Evolutionary conservation across 2,888 invertebrate genomes (phyloP).

Genomic region (Neoascia interrupta): DNA sequence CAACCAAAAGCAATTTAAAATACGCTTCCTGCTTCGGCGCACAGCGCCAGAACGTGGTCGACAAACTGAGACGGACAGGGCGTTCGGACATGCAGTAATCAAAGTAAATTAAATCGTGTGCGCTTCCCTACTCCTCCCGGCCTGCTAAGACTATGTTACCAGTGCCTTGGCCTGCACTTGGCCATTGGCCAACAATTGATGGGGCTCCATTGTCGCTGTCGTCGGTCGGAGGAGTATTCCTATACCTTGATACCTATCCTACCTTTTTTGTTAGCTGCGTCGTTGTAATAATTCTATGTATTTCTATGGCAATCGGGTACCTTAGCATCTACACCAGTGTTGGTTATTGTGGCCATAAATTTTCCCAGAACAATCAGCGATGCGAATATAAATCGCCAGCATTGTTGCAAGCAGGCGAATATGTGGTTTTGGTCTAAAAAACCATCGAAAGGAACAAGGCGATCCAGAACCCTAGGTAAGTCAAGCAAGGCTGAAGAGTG

Average conservation of each 20-base stretch:
- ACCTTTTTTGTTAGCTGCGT: background rate
- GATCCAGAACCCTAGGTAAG: background rate
- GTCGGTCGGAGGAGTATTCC: slow-evolving; percentile 51
- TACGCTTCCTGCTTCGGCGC: slow-evolving; percentile 68
- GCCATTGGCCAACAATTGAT: slow-evolving; percentile 57
- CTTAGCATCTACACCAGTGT: slow-evolving; percentile 41
- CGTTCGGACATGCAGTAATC: slow-evolving; percentile 66
- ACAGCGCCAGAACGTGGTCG: slow-evolving; percentile 42
- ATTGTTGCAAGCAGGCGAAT: slow-evolving; percentile 2
- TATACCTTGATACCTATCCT: background rate
- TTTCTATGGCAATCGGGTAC: slow-evolving; percentile 23
- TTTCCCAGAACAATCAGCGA: slow-evolving; percentile 67
- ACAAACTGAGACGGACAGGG: slow-evolving; percentile 59
- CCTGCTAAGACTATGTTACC: slow-evolving; percentile 12
- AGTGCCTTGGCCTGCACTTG: slow-evolving; percentile 14
- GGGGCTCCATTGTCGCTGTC: slow-evolving; percentile 29
- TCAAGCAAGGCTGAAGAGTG: slow-evolving; percentile 43
- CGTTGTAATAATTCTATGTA: too few species aligned
- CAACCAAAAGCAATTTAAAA: slow-evolving; percentile 64
- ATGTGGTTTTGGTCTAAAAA: slow-evolving; percentile 20
- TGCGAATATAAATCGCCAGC: slow-evolving; percentile 58
- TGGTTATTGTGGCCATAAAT: slow-evolving; percentile 66
- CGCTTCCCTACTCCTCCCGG: too few species aligned
- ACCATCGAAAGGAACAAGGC: background rate
- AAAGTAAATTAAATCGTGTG: slow-evolving; percentile 68